phyloP scores from a whole-genome alignment of 2,888 invertebrate species.

The Chrysolina oricalcia region DNA sequence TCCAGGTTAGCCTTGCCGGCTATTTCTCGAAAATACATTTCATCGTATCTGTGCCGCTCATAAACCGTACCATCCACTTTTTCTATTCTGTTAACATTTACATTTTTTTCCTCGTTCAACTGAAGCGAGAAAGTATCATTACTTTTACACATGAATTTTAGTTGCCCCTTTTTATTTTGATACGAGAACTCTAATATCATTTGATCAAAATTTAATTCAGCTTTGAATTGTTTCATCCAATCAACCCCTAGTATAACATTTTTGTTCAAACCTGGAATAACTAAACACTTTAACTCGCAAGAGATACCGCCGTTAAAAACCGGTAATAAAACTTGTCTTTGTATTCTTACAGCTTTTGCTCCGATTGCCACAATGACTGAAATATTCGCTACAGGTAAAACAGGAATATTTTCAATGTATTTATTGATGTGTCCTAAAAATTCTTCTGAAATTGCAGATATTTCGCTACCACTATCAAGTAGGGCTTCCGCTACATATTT shows the following conservation, averaged over 20 bases:
- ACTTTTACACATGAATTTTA: neutral
- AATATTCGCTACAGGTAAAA: constrained; percentile 12
- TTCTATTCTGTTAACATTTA: neutral
- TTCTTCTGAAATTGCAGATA: constrained; percentile 22
- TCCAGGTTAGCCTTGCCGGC: too few species aligned
- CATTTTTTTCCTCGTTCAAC: too few species aligned
- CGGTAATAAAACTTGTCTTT: constrained; percentile 4
- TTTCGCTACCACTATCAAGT: constrained; percentile 32
- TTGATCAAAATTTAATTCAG: neutral
- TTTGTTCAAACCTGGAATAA: neutral
- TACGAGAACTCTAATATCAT: neutral
- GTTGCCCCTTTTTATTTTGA: neutral
- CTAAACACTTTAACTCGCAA: constrained; percentile 4
- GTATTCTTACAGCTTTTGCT: constrained; percentile 19
- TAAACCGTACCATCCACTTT: neutral
- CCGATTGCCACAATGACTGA: constrained; percentile 20
- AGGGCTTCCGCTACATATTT: constrained; percentile 6
- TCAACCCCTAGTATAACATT: neutral
- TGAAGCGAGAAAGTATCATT: neutral
- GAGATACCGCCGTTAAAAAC: neutral
- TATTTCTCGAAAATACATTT: neutral
- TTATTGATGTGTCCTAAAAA: constrained; percentile 1
- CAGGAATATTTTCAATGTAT: neutral
- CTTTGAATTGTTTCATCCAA: constrained; percentile 3
- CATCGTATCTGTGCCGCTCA: neutral